phyloP scores from a whole-genome alignment of 37 sponge, comb jelly and placozoan genomes.

The Ephydatia muelleri region DNA sequence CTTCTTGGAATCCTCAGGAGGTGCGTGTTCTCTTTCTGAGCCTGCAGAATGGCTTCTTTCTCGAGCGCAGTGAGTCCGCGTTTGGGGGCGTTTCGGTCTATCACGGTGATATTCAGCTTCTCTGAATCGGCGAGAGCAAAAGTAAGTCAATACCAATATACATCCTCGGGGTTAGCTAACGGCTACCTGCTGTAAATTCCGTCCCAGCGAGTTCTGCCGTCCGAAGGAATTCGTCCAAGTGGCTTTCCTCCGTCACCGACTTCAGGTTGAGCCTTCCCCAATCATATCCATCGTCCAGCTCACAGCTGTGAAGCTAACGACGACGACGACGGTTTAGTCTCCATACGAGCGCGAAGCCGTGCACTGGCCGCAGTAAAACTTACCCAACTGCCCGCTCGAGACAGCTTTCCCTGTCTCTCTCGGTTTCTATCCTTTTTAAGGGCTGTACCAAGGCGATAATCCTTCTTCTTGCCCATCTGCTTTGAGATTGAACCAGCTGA shows the following conservation, averaged over 20 bases:
- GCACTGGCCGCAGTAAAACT: no score
- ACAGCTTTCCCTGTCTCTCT: slow-evolving; percentile 37
- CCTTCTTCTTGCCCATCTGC: slow-evolving; percentile 1
- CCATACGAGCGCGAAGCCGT: no score
- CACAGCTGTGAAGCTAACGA: slow-evolving; percentile 80
- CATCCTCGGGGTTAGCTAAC: not conserved
- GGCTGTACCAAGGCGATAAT: slow-evolving; percentile 5
- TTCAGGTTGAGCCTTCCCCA: slow-evolving; percentile 70
- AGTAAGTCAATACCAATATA: no score
- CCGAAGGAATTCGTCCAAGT: slow-evolving; percentile 82
- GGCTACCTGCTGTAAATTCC: slow-evolving; percentile 86
- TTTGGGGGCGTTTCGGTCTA: slow-evolving; percentile 20
- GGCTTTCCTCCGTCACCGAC: slow-evolving; percentile 90
- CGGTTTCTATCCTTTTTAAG: slow-evolving; percentile 36
- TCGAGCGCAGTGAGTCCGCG: slow-evolving; percentile 58
- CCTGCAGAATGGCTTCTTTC: slow-evolving; percentile 40
- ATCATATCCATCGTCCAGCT: slow-evolving; percentile 75
- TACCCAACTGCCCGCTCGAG: no score
- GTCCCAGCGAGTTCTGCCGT: slow-evolving; percentile 92
- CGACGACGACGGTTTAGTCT: no score
- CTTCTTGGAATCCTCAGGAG: slow-evolving; percentile 83
- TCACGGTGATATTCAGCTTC: slow-evolving; percentile 80
- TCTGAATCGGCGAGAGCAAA: slow-evolving; percentile 33
- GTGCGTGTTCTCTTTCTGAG: slow-evolving; percentile 63
- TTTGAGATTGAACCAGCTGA: not conserved